Evolutionary conservation across 2,888 invertebrate species (phyloP), one percentile per base, ranked within the genome.

Genomic region (Hymenopus coronatus): DNA sequence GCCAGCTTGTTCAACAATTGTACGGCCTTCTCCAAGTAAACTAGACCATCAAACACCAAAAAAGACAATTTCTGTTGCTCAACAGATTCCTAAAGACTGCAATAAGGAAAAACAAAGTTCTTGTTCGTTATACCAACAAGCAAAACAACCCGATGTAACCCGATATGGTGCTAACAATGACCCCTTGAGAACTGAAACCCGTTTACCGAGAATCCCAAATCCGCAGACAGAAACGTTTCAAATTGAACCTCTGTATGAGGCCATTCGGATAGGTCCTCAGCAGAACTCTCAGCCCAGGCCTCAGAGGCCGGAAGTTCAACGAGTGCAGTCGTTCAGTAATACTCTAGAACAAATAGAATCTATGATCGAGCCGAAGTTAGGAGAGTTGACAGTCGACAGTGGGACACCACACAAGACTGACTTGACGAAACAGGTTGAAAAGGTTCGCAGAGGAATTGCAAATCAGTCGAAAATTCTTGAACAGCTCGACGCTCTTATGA

Each of bases 221-320:
- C 33, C 30, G 2, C 30, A 84, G 27, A 85, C 28, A 14, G 3
- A 83, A 46, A 46, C 7, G 0, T 33, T 82, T 82, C 82, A 87
- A 30, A 25, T 84, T 70, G 89, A 89, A 46, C 86, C 89, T n/a
- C 54, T 28, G n/a, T 89, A 83, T 33, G 12, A 87, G 14, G 83
- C 70, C 9, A 83, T 89, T 15, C 82, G 70, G 0, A 33, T 89
- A 25, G 81, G 20, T 14, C n/a, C 46, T 3, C 87, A 87, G 15
- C 46, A 46, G 12, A 27, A 28, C 1, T 83, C n/a, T 1, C 30
- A 70, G 4, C 28, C 82, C 2, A 81, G n/a, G 30, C 70, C 30
- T 1, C 81, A 33, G n/a, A 70, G 54, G 8, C 15, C 15, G 2
- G 4, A 20, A 20, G 54, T 25, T 0, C 15, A 14, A 14, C 54